phyloP scores from a whole-genome alignment of 2,113 vertebrate species.

The Chloebia gouldiae region DNA sequence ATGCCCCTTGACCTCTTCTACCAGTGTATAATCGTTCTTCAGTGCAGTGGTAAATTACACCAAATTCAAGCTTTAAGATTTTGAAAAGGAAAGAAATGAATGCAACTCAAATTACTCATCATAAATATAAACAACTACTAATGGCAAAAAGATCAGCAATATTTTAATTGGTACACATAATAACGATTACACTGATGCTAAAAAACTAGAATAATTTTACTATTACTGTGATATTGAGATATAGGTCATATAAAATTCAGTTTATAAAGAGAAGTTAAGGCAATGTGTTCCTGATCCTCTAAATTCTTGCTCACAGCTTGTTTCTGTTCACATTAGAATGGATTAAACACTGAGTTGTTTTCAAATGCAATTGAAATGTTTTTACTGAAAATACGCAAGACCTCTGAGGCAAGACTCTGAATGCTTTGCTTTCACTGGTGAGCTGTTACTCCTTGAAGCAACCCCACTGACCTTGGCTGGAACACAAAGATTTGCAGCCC shows the following conservation, averaged over 20 bases:
- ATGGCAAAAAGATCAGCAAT: slow-evolving; percentile 60
- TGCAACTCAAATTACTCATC: slow-evolving; percentile 59
- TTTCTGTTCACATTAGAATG: neutral
- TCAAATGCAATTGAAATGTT: neutral
- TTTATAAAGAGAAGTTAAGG: slow-evolving; percentile 4
- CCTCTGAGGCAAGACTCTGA: neutral
- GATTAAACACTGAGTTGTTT: neutral
- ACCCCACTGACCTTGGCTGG: neutral
- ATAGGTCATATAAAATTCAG: slow-evolving; percentile 33
- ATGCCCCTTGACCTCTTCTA: slow-evolving; percentile 84
- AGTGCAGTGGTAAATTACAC: slow-evolving; percentile 87
- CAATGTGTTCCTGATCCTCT: neutral
- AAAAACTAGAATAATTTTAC: slow-evolving; percentile 35
- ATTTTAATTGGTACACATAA: slow-evolving; percentile 55
- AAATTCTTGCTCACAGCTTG: neutral
- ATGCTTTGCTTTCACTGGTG: neutral
- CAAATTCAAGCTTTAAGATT: slow-evolving; percentile 83
- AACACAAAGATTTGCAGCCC: neutral
- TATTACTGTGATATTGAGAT: slow-evolving; percentile 3
- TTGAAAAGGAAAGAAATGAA: slow-evolving; percentile 64
- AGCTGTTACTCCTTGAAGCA: neutral
- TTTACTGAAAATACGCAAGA: neutral
- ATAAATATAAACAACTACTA: slow-evolving; percentile 66
- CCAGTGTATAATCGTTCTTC: slow-evolving; percentile 86
- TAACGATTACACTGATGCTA: slow-evolving; percentile 34